phyloP scores from a whole-genome alignment of 53 echinoderm and acorn worm genomes.

The Paracentrotus lividus region DNA sequence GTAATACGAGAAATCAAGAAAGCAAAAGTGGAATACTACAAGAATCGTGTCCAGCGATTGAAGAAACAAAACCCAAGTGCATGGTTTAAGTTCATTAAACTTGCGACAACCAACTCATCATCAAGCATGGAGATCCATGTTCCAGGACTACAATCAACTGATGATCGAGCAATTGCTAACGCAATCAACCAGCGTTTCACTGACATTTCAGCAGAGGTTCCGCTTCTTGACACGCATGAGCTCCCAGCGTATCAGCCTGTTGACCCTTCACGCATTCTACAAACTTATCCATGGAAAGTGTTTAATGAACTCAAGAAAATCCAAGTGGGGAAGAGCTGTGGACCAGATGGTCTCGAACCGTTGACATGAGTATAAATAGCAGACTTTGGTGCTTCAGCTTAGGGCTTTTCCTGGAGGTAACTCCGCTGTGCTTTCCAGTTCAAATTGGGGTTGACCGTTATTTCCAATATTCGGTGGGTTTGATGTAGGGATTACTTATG shows the following conservation, averaged over 20 bases:
- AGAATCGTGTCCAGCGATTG: background rate
- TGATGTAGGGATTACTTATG: background rate
- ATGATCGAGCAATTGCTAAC: background rate
- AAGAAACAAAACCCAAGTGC: too few species aligned
- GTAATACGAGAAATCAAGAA: background rate
- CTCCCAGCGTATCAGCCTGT: background rate
- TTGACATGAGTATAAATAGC: too few species aligned
- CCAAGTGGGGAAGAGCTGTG: too few species aligned
- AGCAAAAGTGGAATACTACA: background rate
- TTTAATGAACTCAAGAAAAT: constrained; percentile 21
- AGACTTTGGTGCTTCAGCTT: too few species aligned
- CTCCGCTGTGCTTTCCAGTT: background rate
- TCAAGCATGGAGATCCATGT: background rate
- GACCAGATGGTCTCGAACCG: too few species aligned
- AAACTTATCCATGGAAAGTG: background rate
- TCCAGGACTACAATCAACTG: background rate
- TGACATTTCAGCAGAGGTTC: background rate
- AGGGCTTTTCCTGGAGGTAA: background rate
- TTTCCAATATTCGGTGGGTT: background rate
- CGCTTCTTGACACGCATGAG: background rate
- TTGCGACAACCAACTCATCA: background rate
- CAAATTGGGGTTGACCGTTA: background rate
- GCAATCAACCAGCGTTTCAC: background rate
- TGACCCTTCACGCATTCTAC: background rate
- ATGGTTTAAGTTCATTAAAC: too few species aligned